phyloP scores from a whole-genome alignment of 2,113 vertebrate species.

The Craseonycteris thonglongyai region DNA sequence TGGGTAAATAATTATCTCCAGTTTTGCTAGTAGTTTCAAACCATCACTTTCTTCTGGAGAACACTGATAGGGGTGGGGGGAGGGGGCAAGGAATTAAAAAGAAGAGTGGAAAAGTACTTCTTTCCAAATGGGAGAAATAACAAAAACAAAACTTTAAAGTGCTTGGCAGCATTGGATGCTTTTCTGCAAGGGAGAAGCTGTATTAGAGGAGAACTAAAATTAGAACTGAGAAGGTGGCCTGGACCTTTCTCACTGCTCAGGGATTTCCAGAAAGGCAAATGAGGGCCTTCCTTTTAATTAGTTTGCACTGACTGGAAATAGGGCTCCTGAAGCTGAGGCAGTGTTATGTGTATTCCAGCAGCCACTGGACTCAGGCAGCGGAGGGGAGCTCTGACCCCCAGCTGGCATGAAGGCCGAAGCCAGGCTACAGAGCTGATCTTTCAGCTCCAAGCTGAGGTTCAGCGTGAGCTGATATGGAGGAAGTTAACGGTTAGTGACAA shows the following conservation, averaged over 20 bases:
- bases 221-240: background rate
- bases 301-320: background rate
- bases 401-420: background rate
- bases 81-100: background rate
- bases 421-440: background rate
- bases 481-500: background rate
- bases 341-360: background rate
- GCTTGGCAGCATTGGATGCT: background rate
- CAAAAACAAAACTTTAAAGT: conserved; percentile 13
- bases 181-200: conserved; percentile 12
- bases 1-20: conserved; percentile 6
- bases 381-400: background rate
- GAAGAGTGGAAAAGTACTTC: background rate
- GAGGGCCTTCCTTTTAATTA: conserved; percentile 25
- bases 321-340: background rate
- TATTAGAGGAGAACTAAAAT: conserved; percentile 20
- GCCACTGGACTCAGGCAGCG: background rate
- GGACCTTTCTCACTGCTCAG: background rate
- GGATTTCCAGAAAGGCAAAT: conserved; percentile 14
- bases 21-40: conserved; percentile 11
- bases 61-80: background rate
- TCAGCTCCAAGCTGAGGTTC: background rate
- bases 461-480: background rate
- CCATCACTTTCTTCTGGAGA: background rate
- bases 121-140: conserved; percentile 25